These are phyloP conservation scores for Caenorhabditis sp. DNA, from an alignment of 2,888 invertebrate species.

Conservation along the genomic window DNA sequence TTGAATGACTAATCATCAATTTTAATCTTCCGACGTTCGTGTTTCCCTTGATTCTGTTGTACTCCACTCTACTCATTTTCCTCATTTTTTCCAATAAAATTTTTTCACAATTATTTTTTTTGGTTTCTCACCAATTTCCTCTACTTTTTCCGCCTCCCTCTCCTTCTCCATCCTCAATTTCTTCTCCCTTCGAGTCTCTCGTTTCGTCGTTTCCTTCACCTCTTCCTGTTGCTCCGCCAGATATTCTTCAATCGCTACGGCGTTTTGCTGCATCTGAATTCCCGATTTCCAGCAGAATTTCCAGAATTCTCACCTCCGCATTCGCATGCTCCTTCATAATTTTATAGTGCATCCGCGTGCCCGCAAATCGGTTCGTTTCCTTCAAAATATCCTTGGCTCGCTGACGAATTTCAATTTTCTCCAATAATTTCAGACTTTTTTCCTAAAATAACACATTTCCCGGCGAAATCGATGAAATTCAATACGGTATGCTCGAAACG, in stretches of 20 bases:
- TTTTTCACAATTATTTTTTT: no score
- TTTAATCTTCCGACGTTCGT: no score
- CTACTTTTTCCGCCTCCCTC: constrained; percentile 1
- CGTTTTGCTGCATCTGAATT: not conserved
- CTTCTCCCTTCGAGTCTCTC: constrained; percentile 1
- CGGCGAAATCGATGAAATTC: no score
- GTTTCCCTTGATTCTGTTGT: no score
- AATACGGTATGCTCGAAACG: constrained; percentile 5
- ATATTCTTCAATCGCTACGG: not conserved
- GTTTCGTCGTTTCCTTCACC: not conserved
- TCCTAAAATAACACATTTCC: not conserved
- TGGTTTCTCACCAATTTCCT: not conserved
- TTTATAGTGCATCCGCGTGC: constrained; percentile 17
- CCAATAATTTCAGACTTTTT: not conserved
- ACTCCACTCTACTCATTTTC: no score
- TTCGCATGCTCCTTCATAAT: constrained; percentile 21
- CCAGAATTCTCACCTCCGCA: not conserved
- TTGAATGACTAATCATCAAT: constrained; percentile 30
- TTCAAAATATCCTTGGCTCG: not conserved
- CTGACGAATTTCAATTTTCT: constrained; percentile 15
- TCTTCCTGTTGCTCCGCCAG: not conserved
- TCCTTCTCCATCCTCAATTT: constrained; percentile 2
- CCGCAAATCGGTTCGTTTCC: constrained; percentile 24
- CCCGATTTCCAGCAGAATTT: not conserved
- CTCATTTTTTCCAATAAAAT: no score